Evolutionary conservation across 2,888 invertebrate species (phyloP).

Genomic region (Rhagonycha fulva): DNA sequence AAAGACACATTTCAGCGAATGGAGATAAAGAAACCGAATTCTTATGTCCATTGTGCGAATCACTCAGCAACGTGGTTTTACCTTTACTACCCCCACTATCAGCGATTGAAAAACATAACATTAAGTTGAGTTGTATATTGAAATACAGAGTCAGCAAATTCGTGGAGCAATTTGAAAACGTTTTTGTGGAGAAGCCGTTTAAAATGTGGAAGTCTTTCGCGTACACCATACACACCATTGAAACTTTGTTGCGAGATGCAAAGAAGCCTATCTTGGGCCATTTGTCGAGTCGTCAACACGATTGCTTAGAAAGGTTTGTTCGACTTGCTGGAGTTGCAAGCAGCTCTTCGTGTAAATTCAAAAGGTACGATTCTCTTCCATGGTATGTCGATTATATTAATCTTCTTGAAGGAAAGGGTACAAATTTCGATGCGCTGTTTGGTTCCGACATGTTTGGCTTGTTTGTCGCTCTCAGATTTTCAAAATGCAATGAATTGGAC

Average conservation of each 20-base stretch:
- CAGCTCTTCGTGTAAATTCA: conserved; percentile 65
- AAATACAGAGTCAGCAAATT: conserved; percentile 49
- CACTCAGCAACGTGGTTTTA: conserved; percentile 92
- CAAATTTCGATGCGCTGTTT: conserved; percentile 49
- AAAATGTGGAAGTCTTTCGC: conserved; percentile 76
- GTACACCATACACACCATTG: conserved; percentile 78
- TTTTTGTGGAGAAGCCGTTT: conserved; percentile 57
- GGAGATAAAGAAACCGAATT: conserved; percentile 91
- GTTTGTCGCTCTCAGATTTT: conserved; percentile 75
- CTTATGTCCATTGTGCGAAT: conserved; percentile 95
- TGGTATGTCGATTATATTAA: too few relatives aligned
- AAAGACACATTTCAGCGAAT: conserved; percentile 88
- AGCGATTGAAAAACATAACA: conserved; percentile 49
- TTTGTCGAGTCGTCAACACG: conserved; percentile 75
- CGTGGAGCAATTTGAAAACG: conserved; percentile 52
- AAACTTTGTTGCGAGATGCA: conserved; percentile 71
- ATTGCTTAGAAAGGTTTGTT: conserved; percentile 73
- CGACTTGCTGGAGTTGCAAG: conserved; percentile 61
- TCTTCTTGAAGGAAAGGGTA: too few relatives aligned
- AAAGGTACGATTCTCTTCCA: conserved; percentile 47
- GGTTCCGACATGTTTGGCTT: conserved; percentile 83
- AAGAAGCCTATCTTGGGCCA: conserved; percentile 75
- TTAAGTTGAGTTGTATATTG: conserved; percentile 16
- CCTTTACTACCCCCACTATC: conserved; percentile 81
- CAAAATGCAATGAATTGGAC: conserved; percentile 69